Conservation (phyloP, 2,113 vertebrate species). For the Lepisosteus osseus region DNA sequence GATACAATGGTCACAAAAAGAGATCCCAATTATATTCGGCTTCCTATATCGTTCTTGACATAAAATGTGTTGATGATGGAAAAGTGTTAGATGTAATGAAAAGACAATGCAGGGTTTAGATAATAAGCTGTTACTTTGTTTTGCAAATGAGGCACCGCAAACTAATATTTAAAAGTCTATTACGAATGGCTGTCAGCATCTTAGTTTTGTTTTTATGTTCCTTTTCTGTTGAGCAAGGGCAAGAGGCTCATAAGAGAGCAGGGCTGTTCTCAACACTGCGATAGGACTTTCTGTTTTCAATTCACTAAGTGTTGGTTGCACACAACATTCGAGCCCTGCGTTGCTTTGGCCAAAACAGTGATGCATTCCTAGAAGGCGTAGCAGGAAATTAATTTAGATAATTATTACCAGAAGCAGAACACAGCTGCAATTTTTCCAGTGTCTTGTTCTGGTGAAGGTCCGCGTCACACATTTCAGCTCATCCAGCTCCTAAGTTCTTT, state of each 20-base stretch:
- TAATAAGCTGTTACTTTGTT: neutral
- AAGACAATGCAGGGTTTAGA: neutral
- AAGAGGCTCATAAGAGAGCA: too few species aligned
- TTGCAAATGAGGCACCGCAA: neutral
- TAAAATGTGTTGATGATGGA: neutral
- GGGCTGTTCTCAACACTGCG: too few species aligned
- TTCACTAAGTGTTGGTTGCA: too few species aligned
- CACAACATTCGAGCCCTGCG: too few species aligned
- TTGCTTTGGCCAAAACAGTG: too few species aligned
- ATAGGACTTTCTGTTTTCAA: too few species aligned
- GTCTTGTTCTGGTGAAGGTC: neutral
- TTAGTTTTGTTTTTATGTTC: too few species aligned
- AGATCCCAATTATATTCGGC: neutral
- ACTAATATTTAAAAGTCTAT: neutral
- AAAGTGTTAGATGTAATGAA: slow-evolving; percentile 4
- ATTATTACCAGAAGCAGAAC: neutral
- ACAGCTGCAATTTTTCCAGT: neutral
- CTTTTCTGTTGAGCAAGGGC: too few species aligned
- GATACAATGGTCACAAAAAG: neutral
- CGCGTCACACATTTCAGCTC: neutral
- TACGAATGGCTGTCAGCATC: too few species aligned
- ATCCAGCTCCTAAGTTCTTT: neutral
- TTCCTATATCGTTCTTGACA: neutral
- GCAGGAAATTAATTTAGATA: too few species aligned
- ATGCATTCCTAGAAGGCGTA: too few species aligned